phyloP scores from a whole-genome alignment of 2,113 vertebrate genomes.

The Mormyrus lacerda region DNA sequence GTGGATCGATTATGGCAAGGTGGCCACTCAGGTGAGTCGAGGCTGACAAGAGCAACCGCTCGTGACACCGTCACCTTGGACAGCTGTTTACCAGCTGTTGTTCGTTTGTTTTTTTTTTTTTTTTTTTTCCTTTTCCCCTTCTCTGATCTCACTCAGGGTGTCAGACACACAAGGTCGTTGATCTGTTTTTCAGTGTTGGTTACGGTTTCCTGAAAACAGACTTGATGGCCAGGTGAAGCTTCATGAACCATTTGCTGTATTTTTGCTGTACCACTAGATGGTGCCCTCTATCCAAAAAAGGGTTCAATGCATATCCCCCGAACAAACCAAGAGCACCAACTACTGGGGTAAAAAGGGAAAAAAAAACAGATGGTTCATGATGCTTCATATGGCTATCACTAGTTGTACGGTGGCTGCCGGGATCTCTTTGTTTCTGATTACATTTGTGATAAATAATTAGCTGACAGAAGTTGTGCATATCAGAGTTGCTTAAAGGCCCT shows the following conservation, averaged over 20 bases:
- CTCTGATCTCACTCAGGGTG: neutral
- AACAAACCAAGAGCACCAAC: too few relatives aligned
- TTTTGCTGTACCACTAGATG: too few relatives aligned
- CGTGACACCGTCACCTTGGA: neutral
- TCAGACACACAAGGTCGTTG: neutral
- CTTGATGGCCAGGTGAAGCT: too few relatives aligned
- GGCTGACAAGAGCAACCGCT: neutral
- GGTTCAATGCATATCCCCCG: too few relatives aligned
- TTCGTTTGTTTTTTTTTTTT: too few relatives aligned
- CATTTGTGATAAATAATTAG: neutral
- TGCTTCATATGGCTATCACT: too few relatives aligned
- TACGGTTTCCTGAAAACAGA: neutral
- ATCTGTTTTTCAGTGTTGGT: neutral
- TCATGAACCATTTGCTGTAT: too few relatives aligned
- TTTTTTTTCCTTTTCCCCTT: too few relatives aligned
- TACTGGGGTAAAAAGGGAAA: too few relatives aligned
- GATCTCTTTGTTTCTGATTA: neutral
- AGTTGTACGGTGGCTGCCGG: neutral
- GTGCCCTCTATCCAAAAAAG: too few relatives aligned
- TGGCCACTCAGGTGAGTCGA: slow-evolving; percentile 69
- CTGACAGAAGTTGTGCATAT: neutral
- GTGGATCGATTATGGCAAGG: slow-evolving; percentile 97
- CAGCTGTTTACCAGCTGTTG: neutral
- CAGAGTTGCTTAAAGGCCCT: neutral
- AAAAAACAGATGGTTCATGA: too few relatives aligned